A percentile compares a stretch with the other conserved stretches of the same genome.
Evolutionary conservation across 1,140 invertebrate species (phyloP).

Genomic region (Zaprionus capensis): DNA sequence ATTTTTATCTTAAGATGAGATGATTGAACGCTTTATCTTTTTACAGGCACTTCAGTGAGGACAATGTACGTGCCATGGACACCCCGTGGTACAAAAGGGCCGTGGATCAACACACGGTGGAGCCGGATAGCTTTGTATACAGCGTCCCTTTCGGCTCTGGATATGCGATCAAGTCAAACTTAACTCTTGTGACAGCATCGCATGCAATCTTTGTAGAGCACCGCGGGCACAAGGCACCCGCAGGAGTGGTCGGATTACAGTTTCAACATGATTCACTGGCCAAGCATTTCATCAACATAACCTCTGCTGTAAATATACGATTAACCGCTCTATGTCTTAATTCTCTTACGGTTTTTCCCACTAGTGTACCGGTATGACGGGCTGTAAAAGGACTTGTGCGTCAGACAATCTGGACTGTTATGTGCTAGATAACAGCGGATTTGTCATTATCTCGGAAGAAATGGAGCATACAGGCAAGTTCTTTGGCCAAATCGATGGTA

Average conservation of each 20-base stretch:
- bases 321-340: neutral
- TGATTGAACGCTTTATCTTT: constrained; percentile 17
- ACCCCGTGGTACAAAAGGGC: constrained; percentile 96
- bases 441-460: constrained; percentile 95
- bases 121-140: constrained; percentile 95
- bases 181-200: constrained; percentile 92
- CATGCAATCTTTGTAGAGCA: constrained; percentile 95
- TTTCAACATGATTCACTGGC: constrained; percentile 92
- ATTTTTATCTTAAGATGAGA: too few species aligned
- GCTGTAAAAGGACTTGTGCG: constrained; percentile 92
- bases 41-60: constrained; percentile 92
- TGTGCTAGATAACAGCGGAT: constrained; percentile 96
- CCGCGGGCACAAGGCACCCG: constrained; percentile 92
- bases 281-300: constrained; percentile 93
- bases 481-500: constrained; percentile 97
- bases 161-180: constrained; percentile 86
- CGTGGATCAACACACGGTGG: constrained; percentile 94
- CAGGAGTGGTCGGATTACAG: constrained; percentile 95
- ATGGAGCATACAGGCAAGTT: constrained; percentile 93
- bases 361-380: constrained; percentile 89
- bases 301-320: constrained; percentile 89
- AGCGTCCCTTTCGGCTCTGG: constrained; percentile 94
- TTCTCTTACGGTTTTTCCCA: constrained; percentile 42
- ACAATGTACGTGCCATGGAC: constrained; percentile 93
- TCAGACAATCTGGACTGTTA: constrained; percentile 95